These are phyloP conservation scores for Falco berigora DNA, from an alignment of 2,797 vertebrate genomes.

Conservation along the genomic window DNA sequence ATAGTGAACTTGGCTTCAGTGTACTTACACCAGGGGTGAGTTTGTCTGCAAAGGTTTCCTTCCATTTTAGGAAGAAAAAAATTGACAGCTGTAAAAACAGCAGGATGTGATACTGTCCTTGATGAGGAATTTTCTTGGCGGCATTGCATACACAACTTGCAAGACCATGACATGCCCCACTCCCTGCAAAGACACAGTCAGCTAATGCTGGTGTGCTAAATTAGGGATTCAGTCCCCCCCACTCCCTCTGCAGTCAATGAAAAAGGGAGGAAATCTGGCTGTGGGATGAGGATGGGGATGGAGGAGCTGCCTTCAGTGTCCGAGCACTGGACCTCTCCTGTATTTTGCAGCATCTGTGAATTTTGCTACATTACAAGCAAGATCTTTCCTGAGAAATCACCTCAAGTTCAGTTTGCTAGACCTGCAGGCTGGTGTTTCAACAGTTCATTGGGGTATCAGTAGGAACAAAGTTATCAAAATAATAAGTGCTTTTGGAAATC, in stretches of 20 bases:
- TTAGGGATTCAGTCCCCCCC: background rate
- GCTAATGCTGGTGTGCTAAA: background rate
- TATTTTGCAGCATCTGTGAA: background rate
- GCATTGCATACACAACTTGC: background rate
- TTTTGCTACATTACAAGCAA: background rate
- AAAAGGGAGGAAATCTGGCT: background rate
- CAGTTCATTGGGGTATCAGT: background rate
- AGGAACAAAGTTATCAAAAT: background rate
- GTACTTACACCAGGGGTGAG: constrained; percentile 10
- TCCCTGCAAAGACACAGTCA: background rate
- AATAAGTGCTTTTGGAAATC: background rate
- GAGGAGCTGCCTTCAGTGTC: background rate
- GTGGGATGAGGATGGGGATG: background rate
- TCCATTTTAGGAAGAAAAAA: constrained; percentile 48
- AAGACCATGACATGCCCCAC: background rate
- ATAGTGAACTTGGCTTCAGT: constrained; percentile 33
- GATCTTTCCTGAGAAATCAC: background rate
- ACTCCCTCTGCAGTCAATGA: background rate
- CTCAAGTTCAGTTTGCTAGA: background rate
- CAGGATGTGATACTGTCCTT: constrained; percentile 1
- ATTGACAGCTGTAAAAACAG: constrained; percentile 25
- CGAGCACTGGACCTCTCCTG: background rate
- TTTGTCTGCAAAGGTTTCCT: constrained; percentile 30
- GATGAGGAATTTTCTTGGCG: background rate
- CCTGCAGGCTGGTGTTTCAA: background rate